These are phyloP conservation scores for Sebastes baramenuke DNA, from an alignment of 2,797 vertebrate genomes.

Conservation along the genomic window DNA sequence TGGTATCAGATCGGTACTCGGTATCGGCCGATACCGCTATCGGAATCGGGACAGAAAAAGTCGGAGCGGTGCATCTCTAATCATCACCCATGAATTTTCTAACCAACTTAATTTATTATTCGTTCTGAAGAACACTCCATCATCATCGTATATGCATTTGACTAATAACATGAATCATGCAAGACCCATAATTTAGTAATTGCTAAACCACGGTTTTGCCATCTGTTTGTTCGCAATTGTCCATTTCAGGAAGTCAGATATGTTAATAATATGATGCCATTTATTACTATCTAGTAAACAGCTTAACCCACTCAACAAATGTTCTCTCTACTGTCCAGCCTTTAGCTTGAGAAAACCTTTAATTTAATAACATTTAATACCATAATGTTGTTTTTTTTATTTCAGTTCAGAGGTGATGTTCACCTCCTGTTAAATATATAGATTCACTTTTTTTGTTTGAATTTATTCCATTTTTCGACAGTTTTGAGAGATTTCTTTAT, in stretches of 20 bases:
- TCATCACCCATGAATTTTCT: too few species aligned
- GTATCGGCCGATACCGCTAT: too few species aligned
- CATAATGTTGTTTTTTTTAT: background rate
- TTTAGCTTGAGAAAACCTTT: background rate
- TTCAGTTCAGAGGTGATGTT: background rate
- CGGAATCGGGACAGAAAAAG: too few species aligned
- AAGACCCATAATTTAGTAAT: background rate
- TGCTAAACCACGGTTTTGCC: background rate
- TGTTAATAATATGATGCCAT: background rate
- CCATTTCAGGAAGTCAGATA: background rate
- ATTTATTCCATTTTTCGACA: background rate
- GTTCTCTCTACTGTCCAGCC: background rate
- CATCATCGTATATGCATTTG: background rate
- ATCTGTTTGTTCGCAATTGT: background rate
- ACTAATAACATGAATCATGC: background rate
- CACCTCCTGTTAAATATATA: background rate
- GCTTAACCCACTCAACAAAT: background rate
- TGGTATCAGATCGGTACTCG: too few species aligned
- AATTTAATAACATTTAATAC: background rate
- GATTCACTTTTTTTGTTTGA: background rate
- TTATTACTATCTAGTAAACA: background rate
- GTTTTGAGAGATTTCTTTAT: background rate
- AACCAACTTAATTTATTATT: background rate
- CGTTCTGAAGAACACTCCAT: background rate
- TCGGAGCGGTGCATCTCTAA: too few species aligned